phyloP scores from a whole-genome alignment of 1,140 invertebrate species.

The Neodiprion pinetum region DNA sequence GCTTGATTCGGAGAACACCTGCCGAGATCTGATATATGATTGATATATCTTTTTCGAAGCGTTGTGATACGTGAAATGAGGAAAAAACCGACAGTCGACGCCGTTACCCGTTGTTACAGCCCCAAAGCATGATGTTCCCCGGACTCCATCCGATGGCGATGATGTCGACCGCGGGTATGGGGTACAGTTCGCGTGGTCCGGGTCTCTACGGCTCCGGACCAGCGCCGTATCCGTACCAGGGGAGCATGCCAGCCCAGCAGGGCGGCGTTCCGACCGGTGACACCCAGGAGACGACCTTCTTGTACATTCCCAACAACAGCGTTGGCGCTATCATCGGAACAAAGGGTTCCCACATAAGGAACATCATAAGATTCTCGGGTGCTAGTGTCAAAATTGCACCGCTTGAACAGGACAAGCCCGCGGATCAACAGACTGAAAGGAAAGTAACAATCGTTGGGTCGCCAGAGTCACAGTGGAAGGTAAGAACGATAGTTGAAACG shows the following conservation, averaged over 20 bases:
- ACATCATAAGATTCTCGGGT: slow-evolving; percentile 95
- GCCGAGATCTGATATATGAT: too few relatives aligned
- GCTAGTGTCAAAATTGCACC: slow-evolving; percentile 94
- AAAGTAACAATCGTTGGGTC: slow-evolving; percentile 95
- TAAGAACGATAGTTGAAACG: slow-evolving; percentile 48
- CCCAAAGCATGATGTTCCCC: slow-evolving; percentile 93
- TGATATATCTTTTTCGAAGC: too few relatives aligned
- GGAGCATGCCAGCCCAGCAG: slow-evolving; percentile 54
- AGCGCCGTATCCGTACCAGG: slow-evolving; percentile 62
- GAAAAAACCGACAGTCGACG: too few relatives aligned
- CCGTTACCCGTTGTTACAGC: slow-evolving; percentile 62
- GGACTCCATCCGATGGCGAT: slow-evolving; percentile 95
- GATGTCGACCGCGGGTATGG: slow-evolving; percentile 89
- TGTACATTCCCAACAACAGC: slow-evolving; percentile 97
- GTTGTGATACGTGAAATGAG: too few relatives aligned
- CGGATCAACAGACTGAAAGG: slow-evolving; percentile 78
- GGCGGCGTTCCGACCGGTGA: slow-evolving; percentile 61
- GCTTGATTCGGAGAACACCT: too few relatives aligned
- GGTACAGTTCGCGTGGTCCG: slow-evolving; percentile 67
- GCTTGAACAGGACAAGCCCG: slow-evolving; percentile 79
- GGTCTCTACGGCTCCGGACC: slow-evolving; percentile 65
- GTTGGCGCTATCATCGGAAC: slow-evolving; percentile 98
- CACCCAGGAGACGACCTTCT: slow-evolving; percentile 85
- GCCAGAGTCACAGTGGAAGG: slow-evolving; percentile 97
- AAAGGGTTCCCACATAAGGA: slow-evolving; percentile 94